A percentile compares a stretch with the other conserved stretches of the same genome.
phyloP scores from a whole-genome alignment of 2,888 invertebrate genomes.

The Brachyopa scutellaris region DNA sequence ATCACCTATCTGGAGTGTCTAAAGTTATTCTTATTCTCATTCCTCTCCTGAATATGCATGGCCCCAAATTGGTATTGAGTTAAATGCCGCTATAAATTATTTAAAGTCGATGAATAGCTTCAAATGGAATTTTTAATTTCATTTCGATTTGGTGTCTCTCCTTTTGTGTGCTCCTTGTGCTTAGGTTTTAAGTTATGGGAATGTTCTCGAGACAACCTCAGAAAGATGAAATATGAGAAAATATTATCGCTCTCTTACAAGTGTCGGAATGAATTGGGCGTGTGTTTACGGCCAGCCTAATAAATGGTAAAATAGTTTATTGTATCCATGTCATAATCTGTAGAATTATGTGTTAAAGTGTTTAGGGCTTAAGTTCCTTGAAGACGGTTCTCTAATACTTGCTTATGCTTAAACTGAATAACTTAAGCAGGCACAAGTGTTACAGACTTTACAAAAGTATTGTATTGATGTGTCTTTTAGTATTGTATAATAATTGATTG shows the following conservation, averaged over 20 bases:
- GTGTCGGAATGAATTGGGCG: conserved; percentile 65
- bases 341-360: conserved; percentile 61
- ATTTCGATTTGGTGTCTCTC: conserved; percentile 47
- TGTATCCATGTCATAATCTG: conserved; percentile 66
- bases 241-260: conserved; percentile 58
- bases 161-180: conserved; percentile 60
- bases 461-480: not conserved
- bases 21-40: conserved; percentile 18
- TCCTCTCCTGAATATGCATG: conserved; percentile 52
- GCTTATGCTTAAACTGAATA: conserved; percentile 10
- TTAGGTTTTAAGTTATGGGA: conserved; percentile 63
- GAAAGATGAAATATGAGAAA: conserved; percentile 58
- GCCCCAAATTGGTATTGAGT: conserved; percentile 30
- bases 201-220: too few species aligned
- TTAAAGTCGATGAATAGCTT: conserved; percentile 56
- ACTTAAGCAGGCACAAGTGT: conserved; percentile 40
- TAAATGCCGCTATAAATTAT: conserved; percentile 65
- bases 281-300: conserved; percentile 54
- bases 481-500: conserved; percentile 3
- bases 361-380: conserved; percentile 25
- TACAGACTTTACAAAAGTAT: conserved; percentile 7
- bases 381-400: conserved; percentile 4
- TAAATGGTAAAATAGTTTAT: conserved; percentile 56
- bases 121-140: conserved; percentile 64
- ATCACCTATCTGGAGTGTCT: conserved; percentile 47